A percentile compares a stretch with the other conserved stretches of the same genome.
Evolutionary conservation across 2,888 invertebrate genomes (phyloP).

Genomic region (Cephus pygmeus): DNA sequence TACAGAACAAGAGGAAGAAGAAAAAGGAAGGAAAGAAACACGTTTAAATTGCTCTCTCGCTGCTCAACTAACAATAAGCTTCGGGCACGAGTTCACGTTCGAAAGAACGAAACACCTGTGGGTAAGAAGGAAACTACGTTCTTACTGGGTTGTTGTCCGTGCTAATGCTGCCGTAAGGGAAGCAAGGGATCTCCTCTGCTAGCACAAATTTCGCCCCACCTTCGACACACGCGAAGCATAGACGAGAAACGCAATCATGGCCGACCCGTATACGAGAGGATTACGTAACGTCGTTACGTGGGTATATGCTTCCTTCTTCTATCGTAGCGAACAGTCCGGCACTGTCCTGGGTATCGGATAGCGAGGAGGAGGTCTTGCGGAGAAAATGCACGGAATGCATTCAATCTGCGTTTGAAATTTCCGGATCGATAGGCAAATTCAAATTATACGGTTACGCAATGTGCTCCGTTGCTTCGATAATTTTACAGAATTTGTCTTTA

Average conservation of each 20-base stretch:
- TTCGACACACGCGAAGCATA: not conserved
- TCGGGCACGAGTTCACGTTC: not conserved
- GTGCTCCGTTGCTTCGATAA: not conserved
- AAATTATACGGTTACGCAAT: not conserved
- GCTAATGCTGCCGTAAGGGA: not conserved
- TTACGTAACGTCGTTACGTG: slow-evolving; percentile 4
- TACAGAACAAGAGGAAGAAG: not conserved
- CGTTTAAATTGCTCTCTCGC: not conserved
- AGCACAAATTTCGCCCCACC: slow-evolving; percentile 13
- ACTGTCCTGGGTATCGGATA: not conserved
- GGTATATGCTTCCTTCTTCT: not conserved
- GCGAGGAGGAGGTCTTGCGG: not conserved
- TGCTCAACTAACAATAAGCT: not conserved
- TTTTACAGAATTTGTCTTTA: not conserved
- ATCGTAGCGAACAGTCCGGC: not conserved
- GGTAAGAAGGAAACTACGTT: not conserved
- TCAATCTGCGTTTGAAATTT: not conserved
- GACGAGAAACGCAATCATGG: slow-evolving; percentile 7
- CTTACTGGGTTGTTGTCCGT: not conserved
- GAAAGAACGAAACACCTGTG: not conserved
- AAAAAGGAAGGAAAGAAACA: not conserved
- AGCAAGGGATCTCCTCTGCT: slow-evolving; percentile 34
- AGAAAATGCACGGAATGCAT: not conserved
- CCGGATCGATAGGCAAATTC: not conserved
- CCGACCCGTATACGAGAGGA: not conserved